phyloP scores from a whole-genome alignment of 2,888 invertebrate species.

The Parascotia fuliginaria region DNA sequence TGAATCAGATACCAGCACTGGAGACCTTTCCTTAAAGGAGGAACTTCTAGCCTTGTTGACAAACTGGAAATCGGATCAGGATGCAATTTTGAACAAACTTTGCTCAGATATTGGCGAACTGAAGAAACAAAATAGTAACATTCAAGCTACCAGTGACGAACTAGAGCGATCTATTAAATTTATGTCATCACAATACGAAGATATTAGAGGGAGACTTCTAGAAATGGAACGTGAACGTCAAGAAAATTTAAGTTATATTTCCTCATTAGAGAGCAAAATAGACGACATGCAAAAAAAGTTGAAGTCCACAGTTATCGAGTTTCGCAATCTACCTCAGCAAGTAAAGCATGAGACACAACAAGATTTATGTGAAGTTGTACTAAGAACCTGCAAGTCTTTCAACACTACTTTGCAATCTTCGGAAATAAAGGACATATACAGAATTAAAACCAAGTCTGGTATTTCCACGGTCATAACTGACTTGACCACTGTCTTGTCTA shows the following conservation, averaged over 20 bases:
- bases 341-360: background rate
- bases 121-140: background rate
- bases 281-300: constrained; percentile 6
- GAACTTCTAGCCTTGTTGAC: background rate
- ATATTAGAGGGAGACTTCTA: background rate
- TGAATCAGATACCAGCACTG: background rate
- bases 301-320: constrained; percentile 5
- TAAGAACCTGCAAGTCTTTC: background rate
- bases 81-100: background rate
- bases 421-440: background rate
- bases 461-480: background rate
- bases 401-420: background rate
- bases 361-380: background rate
- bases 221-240: constrained; percentile 2
- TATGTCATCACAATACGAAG: constrained; percentile 4
- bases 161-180: background rate
- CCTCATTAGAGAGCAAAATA: background rate
- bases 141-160: background rate
- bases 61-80: background rate
- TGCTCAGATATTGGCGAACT: background rate
- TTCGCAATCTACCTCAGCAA: background rate
- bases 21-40: background rate
- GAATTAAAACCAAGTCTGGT: background rate
- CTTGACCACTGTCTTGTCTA: background rate
- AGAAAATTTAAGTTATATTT: background rate